A percentile compares a stretch with the other conserved stretches of the same genome.
These are phyloP conservation scores for Menura novaehollandiae DNA, from an alignment of 2,113 vertebrate species.

Conservation along the genomic window DNA sequence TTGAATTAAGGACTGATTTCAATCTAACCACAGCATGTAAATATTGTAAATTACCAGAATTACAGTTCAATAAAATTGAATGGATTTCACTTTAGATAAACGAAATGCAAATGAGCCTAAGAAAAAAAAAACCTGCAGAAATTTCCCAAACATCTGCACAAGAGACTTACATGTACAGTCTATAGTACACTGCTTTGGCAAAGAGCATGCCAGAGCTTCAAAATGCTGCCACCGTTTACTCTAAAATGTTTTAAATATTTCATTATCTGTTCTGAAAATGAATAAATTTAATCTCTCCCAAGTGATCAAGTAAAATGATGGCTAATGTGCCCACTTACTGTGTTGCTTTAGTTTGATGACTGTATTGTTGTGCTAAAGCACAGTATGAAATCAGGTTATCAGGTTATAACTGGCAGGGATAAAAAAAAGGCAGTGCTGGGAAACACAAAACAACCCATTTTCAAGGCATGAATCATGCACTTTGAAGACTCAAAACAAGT, in stretches of 20 bases:
- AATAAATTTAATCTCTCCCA: slow-evolving; percentile 80
- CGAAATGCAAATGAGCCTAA: slow-evolving; percentile 71
- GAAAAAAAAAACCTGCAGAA: slow-evolving; percentile 27
- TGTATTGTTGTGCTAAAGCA: slow-evolving; percentile 75
- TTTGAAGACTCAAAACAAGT: slow-evolving; percentile 55
- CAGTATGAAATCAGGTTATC: slow-evolving; percentile 79
- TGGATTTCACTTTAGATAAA: slow-evolving; percentile 80
- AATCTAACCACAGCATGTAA: slow-evolving; percentile 80
- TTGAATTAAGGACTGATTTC: slow-evolving; percentile 85
- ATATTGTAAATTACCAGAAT: slow-evolving; percentile 84
- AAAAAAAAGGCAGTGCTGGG: slow-evolving; percentile 52
- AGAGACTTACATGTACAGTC: background rate
- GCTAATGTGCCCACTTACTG: slow-evolving; percentile 79
- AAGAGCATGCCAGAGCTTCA: slow-evolving; percentile 35
- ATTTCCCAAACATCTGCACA: slow-evolving; percentile 59
- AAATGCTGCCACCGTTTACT: slow-evolving; percentile 48
- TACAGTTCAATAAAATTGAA: slow-evolving; percentile 87
- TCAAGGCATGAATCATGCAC: slow-evolving; percentile 42
- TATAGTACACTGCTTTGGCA: slow-evolving; percentile 18
- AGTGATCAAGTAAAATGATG: slow-evolving; percentile 78
- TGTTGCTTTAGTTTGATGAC: slow-evolving; percentile 78
- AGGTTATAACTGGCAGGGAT: slow-evolving; percentile 75
- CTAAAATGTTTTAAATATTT: slow-evolving; percentile 78
- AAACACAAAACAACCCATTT: slow-evolving; percentile 59
- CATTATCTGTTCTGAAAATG: slow-evolving; percentile 78